Percentiles rank a stretch among this genome's conserved stretches.
phyloP scores from a whole-genome alignment of 2,113 vertebrate species.

The Gila orcuttii region DNA sequence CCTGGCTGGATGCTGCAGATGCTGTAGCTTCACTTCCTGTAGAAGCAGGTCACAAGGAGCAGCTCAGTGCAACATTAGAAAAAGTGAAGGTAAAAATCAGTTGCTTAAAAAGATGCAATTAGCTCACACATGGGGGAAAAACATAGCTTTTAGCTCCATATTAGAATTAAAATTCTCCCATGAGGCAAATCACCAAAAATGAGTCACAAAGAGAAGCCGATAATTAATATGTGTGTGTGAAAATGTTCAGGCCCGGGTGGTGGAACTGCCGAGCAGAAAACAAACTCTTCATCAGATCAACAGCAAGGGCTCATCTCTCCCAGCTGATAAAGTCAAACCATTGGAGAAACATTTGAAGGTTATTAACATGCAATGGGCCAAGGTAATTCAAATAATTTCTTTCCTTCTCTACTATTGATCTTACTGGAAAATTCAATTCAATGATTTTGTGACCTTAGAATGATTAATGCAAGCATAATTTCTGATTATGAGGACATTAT shows the following conservation, averaged over 20 bases:
- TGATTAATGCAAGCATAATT: not conserved
- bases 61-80: slow-evolving; percentile 83
- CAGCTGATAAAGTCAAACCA: slow-evolving; percentile 82
- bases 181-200: slow-evolving; percentile 26
- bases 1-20: slow-evolving; percentile 88
- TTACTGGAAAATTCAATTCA: not conserved
- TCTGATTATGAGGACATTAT: not conserved
- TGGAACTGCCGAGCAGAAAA: slow-evolving; percentile 83
- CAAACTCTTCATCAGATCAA: slow-evolving; percentile 85
- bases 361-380: slow-evolving; percentile 85
- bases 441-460: slow-evolving; percentile 8
- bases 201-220: slow-evolving; percentile 3
- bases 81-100: slow-evolving; percentile 87
- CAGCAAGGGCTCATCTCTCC: slow-evolving; percentile 79
- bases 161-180: slow-evolving; percentile 7
- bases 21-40: slow-evolving; percentile 70
- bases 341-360: slow-evolving; percentile 82
- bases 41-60: slow-evolving; percentile 83
- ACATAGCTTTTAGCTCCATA: slow-evolving; percentile 10
- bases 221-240: slow-evolving; percentile 62
- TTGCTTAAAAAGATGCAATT: not conserved
- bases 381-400: slow-evolving; percentile 74
- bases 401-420: not conserved
- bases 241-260: slow-evolving; percentile 75
- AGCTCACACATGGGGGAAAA: not conserved